Evolutionary conservation across 2,113 vertebrate species (phyloP).

Genomic region (Gorsachius goisagi): DNA sequence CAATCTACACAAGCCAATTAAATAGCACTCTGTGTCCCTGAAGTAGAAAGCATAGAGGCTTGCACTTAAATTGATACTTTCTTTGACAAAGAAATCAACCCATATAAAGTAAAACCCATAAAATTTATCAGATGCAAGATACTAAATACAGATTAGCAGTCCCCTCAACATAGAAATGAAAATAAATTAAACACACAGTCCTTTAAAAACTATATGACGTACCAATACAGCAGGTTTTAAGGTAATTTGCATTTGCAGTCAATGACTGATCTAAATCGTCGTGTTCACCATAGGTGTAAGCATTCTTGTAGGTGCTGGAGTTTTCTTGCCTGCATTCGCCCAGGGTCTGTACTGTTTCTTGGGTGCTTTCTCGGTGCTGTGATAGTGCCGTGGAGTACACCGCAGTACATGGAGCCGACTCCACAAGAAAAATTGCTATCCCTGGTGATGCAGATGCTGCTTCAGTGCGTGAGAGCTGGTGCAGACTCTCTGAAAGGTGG

Average conservation of each 20-base stretch:
- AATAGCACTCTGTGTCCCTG: background rate
- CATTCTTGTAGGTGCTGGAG: background rate
- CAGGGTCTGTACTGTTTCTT: background rate
- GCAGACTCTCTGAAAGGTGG: background rate
- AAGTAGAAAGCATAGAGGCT: background rate
- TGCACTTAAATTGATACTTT: background rate
- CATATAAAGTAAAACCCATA: background rate
- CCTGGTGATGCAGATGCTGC: background rate
- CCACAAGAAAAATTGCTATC: background rate
- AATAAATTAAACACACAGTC: background rate
- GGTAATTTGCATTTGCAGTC: background rate
- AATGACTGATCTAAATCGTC: background rate
- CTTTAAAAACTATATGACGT: background rate
- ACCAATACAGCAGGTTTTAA: background rate
- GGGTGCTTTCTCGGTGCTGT: background rate
- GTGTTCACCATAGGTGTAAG: background rate
- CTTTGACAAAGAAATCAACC: background rate
- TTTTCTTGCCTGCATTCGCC: background rate
- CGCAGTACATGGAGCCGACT: accelerated
- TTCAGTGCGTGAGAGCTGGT: background rate
- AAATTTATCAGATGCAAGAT: background rate
- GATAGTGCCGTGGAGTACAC: background rate
- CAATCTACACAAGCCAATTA: slow-evolving; percentile 13
- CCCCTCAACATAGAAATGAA: background rate
- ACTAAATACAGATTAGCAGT: background rate